Base-by-base conservation (phyloP, 2,113 vertebrate genomes). In the Pyrgilauda ruficollis region DNA sequence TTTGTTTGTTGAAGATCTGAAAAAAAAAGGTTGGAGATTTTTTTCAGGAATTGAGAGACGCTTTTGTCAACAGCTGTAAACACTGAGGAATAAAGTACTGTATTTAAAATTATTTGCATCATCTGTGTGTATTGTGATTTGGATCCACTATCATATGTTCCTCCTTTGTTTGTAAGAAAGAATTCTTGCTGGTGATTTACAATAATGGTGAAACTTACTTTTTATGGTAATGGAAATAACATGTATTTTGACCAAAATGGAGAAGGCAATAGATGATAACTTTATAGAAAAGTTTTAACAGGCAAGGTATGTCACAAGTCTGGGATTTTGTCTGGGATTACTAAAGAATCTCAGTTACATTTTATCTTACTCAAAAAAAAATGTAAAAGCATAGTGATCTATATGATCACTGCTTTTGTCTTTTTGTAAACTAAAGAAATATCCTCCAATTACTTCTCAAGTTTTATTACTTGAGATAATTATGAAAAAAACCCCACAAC, bases 1-100 rank as follows among this genome's bases (percentile, higher is more conserved):
- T 90, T 89, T 50, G 62, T 94, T 93, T 78, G 50, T 67, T 87
- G 49, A 77, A 88, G 52, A 75, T 39, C 7, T 89, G 81, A 41
- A 83, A 87, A 76, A 76, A 81, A 76, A 66, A 87, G 81, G 37
- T 66, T 69, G 74, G 27, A 21, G 5, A 6, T 37, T 44, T 62
- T 52, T 95, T 90, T 91, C 73, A 82, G 50, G 58, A 72, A 86
- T 90, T 85, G 89, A 94, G 69, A 93, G 58, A 63, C 35, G 28
- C 10, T 93, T 94, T 84, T 94, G 80, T 96, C 76, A 93, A 74
- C 56, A 96, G 74, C 44, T 96, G 85, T 94, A 59, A 96, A 84
- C 80, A 81, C 30, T 84, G 83, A 96, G 76, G 91, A 97, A 96
- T 97, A 97, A 96, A 96, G 83, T 47, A 67, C 68, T 94, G 61